A percentile compares a stretch with the other conserved stretches of the same genome.
Evolutionary conservation across 2,797 vertebrate species (phyloP).

Genomic region (Sebastiscus tertius): DNA sequence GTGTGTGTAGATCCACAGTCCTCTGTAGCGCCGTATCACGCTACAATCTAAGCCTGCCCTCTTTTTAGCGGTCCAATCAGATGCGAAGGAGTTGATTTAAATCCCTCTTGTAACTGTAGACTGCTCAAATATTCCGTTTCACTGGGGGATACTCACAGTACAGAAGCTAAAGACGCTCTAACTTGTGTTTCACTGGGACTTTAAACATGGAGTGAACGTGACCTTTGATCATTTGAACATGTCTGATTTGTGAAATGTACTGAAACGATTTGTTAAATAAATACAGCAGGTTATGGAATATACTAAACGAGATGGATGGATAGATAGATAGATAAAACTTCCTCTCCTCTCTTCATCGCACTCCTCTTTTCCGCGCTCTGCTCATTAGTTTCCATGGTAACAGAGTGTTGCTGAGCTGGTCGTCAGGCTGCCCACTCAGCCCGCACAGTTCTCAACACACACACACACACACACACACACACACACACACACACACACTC

Average conservation of each 20-base stretch:
- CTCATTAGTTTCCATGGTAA: constrained; percentile 86
- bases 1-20: too few species aligned
- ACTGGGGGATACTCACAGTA: too few species aligned
- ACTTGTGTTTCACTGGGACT: too few species aligned
- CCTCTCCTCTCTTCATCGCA: constrained; percentile 47
- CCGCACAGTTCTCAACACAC: constrained; percentile 42
- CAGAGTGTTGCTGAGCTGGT: constrained; percentile 81
- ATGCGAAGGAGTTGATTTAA: too few species aligned
- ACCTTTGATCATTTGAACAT: neutral
- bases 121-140: too few species aligned
- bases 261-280: neutral
- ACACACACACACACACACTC: constrained; percentile 1
- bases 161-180: too few species aligned
- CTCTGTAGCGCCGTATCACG: too few species aligned
- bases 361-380: constrained; percentile 41
- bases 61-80: too few species aligned
- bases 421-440: constrained; percentile 83
- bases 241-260: neutral
- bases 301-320: neutral
- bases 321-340: constrained; percentile 17
- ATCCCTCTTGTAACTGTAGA: too few species aligned
- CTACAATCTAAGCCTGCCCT: too few species aligned
- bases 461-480: constrained; percentile 29
- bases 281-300: neutral
- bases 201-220: neutral